phyloP scores from a whole-genome alignment of 2,888 invertebrate genomes.

The Portevinia maculata region DNA sequence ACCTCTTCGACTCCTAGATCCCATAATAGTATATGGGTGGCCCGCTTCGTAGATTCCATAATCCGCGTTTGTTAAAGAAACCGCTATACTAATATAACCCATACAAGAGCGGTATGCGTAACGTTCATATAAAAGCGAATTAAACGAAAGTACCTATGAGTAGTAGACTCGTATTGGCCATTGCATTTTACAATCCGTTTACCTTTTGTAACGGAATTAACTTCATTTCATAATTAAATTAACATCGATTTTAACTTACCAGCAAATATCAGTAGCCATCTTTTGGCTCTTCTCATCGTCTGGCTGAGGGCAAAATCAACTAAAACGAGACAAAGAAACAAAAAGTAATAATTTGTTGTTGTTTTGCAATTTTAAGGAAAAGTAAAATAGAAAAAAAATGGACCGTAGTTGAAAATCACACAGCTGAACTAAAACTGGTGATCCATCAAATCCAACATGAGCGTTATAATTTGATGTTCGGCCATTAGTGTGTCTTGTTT shows the following conservation, averaged over 20 bases:
- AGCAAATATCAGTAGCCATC: slow-evolving; percentile 84
- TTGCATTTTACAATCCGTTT: slow-evolving; percentile 3
- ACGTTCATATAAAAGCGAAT: no score
- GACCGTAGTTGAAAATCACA: slow-evolving; percentile 24
- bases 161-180: no score
- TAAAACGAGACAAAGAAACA: slow-evolving; percentile 35
- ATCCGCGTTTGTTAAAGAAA: no score
- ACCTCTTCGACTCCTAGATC: no score
- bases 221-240: background rate
- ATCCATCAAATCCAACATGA: slow-evolving; percentile 29
- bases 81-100: no score
- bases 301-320: slow-evolving; percentile 25
- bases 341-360: slow-evolving; percentile 3
- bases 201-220: background rate
- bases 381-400: slow-evolving; percentile 2
- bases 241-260: slow-evolving; percentile 80
- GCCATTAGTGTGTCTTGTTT: slow-evolving; percentile 24
- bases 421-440: slow-evolving; percentile 8
- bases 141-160: no score
- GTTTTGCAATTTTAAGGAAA: slow-evolving; percentile 15
- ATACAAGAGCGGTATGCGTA: no score
- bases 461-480: slow-evolving; percentile 21
- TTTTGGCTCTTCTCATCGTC: slow-evolving; percentile 84
- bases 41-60: no score
- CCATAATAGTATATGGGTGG: no score